These are phyloP conservation scores for Buceros bicornis DNA, from an alignment of 2,797 vertebrate genomes.

Conservation along the genomic window DNA sequence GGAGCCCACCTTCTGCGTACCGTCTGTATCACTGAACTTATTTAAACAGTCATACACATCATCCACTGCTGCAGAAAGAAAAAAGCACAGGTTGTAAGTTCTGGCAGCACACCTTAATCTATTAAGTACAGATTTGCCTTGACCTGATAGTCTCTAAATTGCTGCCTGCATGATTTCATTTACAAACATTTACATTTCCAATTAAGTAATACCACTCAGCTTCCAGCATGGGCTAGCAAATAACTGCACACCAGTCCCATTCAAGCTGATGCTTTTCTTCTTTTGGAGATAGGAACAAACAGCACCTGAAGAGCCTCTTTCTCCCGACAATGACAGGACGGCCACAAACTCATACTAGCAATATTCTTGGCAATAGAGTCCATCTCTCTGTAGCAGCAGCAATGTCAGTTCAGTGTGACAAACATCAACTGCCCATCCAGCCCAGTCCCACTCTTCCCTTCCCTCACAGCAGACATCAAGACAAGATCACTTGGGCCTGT, in stretches of 20 bases:
- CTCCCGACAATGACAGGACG: accelerated
- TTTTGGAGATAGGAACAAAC: background rate
- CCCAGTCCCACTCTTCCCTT: background rate
- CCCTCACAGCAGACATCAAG: background rate
- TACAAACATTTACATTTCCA: background rate
- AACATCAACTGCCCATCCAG: background rate
- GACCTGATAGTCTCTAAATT: background rate
- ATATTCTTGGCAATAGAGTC: accelerated
- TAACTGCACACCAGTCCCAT: background rate
- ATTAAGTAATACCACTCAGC: background rate
- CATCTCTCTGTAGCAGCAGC: background rate
- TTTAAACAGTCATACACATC: background rate
- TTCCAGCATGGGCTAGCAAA: background rate
- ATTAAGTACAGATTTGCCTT: background rate
- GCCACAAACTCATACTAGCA: background rate
- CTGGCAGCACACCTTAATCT: background rate
- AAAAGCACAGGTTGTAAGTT: background rate
- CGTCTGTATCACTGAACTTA: background rate
- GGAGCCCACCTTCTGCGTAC: background rate
- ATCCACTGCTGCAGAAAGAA: background rate
- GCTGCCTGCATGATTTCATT: background rate
- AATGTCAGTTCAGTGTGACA: background rate
- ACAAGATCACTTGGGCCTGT: background rate
- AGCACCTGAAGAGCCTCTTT: background rate
- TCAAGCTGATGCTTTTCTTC: background rate